Evolutionary conservation across 1,140 invertebrate genomes (phyloP), one percentile per base, ranked within the genome.

Genomic region (Aporrectodea caliginosa): DNA sequence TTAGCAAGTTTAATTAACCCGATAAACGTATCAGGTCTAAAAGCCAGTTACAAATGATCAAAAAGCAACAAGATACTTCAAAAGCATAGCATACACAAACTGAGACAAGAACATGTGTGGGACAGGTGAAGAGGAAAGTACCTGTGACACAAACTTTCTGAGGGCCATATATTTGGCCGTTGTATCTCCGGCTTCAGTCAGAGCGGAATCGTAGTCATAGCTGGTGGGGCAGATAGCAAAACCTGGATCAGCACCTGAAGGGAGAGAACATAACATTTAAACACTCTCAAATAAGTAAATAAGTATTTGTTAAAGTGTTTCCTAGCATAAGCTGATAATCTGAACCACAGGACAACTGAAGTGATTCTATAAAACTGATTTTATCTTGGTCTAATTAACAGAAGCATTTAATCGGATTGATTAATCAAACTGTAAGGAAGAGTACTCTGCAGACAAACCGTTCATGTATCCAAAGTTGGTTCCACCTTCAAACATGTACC

Each of bases 141-240:
- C 92, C 87, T 92, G 91, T 0, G 87, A 84, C 69, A 95, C 91
- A 12, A 90, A 87, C 1, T 93, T 87, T 84, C 92, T 91, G 35
- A 97, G 92, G 1, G 90, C 90, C 68, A 91, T 91, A 87, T 95
- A 97, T 88, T 96, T 95, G 0, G 90, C 86, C 22, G 94, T 95
- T 0, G 92, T 90, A 85, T 94, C 93, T 31, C 94, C 94, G 43
- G 93, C 92, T 89, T 96, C 94, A 73, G 90, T 92, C 70, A 96
- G 87, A 0, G 94, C 94, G 12, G 93, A 93, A 88, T 95, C 93
- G 83, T 94, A 96, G 87, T 96, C 94, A 85, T 95, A 96, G 69
- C 93, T 94, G 2, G 94, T 95, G 29, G 93, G 43, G 82, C 92
- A 91, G 0, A 93, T 91, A 43, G 89, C 87, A 82, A 81, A 86